phyloP scores from a whole-genome alignment of 2,797 vertebrate species.

The Peromyscus nudipes region DNA sequence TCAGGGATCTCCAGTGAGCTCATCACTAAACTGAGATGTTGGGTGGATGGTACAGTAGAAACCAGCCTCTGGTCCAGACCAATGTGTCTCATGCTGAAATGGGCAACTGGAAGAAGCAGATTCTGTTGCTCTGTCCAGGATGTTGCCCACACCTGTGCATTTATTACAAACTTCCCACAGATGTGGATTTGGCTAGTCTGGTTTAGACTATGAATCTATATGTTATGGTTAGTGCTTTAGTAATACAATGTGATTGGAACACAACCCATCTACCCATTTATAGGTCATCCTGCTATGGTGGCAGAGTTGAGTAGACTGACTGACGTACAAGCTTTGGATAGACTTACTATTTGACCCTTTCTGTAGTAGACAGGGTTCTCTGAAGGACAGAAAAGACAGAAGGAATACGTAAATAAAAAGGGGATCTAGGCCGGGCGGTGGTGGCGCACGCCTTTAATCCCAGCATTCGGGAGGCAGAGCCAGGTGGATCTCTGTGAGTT shows the following conservation, averaged over 20 bases:
- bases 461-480: too few species aligned
- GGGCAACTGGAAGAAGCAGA: background rate
- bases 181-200: background rate
- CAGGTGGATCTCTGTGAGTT: too few species aligned
- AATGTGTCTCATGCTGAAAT: too few species aligned
- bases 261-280: background rate
- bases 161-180: background rate
- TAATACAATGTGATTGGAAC: slow-evolving; percentile 2
- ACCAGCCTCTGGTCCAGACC: background rate
- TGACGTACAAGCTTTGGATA: background rate
- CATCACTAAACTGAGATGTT: background rate
- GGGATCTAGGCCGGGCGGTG: too few species aligned
- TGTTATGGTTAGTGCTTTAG: background rate
- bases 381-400: background rate
- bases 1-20: background rate
- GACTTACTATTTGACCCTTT: background rate
- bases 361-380: background rate
- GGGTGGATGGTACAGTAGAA: background rate
- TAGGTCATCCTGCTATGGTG: background rate
- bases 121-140: too few species aligned
- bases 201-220: background rate
- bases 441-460: too few species aligned
- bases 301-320: background rate
- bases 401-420: too few species aligned
- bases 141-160: background rate